Percentiles rank a stretch among this genome's conserved stretches.
Evolutionary conservation across 2,888 invertebrate species (phyloP).

Genomic region (Drosophila mulleri): DNA sequence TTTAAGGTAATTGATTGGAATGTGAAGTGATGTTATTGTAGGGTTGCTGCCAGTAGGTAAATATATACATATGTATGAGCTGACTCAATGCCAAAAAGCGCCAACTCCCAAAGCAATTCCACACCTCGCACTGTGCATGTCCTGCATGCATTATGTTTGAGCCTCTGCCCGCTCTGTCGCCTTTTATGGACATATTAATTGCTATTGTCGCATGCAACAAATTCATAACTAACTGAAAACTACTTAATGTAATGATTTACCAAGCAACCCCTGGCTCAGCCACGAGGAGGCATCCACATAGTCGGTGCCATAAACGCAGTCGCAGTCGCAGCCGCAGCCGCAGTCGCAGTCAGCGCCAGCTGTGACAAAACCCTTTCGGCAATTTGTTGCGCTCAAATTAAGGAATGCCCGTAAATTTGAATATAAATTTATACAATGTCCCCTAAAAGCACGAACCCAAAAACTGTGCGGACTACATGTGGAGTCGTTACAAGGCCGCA

Average conservation of each 20-base stretch:
- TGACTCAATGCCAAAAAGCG: background rate
- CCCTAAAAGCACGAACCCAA: constrained; percentile 26
- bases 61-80: constrained; percentile 43
- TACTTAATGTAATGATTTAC: constrained; percentile 2
- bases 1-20: constrained; percentile 69
- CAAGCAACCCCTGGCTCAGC: constrained; percentile 1
- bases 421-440: constrained; percentile 70
- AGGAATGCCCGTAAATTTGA: constrained; percentile 73
- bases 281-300: background rate
- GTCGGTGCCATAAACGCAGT: background rate
- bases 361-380: constrained; percentile 52
- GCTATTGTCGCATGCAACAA: constrained; percentile 49
- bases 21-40: constrained; percentile 63
- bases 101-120: background rate
- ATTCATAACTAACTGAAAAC: constrained; percentile 48
- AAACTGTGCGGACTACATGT: constrained; percentile 28
- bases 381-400: constrained; percentile 66
- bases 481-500: constrained; percentile 16
- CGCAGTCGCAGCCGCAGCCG: constrained; percentile 5
- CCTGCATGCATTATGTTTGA: constrained; percentile 22
- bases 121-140: constrained; percentile 18
- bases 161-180: background rate
- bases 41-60: constrained; percentile 68
- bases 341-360: constrained; percentile 12
- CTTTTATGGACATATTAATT: constrained; percentile 49